These are phyloP conservation scores for Lacerta bilineata DNA, from an alignment of 2,797 vertebrate species.

Conservation along the genomic window DNA sequence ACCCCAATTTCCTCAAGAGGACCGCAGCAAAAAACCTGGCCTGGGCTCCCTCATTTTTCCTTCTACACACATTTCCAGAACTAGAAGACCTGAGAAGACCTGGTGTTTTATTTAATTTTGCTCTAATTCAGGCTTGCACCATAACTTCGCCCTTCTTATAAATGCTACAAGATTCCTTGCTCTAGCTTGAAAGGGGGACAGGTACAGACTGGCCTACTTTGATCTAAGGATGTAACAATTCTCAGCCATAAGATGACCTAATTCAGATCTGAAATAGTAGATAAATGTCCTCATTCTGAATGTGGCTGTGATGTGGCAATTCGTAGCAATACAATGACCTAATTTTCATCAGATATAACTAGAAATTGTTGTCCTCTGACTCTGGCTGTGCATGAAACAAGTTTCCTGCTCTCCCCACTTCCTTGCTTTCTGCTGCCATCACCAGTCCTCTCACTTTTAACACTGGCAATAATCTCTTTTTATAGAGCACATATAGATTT, in stretches of 20 bases:
- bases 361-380: neutral
- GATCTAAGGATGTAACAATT: constrained; percentile 40
- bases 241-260: constrained; percentile 64
- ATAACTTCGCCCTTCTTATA: neutral
- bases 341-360: neutral
- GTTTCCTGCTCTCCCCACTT: neutral
- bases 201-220: constrained; percentile 66
- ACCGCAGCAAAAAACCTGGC: too few species aligned
- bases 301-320: constrained; percentile 20
- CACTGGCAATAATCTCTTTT: neutral
- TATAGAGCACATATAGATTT: neutral
- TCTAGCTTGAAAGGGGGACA: constrained; percentile 48
- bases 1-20: too few species aligned
- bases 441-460: too few species aligned
- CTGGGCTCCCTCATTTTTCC: too few species aligned
- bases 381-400: neutral
- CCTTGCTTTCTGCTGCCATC: neutral
- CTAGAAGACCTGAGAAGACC: constrained; percentile 17
- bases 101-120: neutral
- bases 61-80: neutral
- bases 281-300: constrained; percentile 28
- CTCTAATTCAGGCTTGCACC: constrained; percentile 10
- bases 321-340: constrained; percentile 28
- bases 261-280: constrained; percentile 40
- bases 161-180: neutral